These are phyloP conservation scores for Zosterops hypoxanthus DNA, from an alignment of 2,113 vertebrate species.

Conservation along the genomic window DNA sequence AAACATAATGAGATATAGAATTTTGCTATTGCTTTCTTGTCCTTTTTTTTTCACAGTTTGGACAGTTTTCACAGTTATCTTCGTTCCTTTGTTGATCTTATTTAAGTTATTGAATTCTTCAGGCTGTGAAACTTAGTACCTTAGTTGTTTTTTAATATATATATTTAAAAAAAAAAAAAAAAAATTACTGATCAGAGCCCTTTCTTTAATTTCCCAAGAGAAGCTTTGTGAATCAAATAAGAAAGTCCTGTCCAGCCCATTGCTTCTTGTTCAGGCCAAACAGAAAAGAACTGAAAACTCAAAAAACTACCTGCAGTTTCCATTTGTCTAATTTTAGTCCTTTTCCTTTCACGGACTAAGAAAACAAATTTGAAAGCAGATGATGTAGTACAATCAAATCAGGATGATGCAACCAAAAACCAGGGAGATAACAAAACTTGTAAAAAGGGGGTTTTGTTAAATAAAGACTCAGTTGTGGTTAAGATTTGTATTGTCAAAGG, in stretches of 20 bases:
- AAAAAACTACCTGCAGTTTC: not conserved
- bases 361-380: not conserved
- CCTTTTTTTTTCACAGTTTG: not conserved
- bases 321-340: not conserved
- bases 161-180: not conserved
- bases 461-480: not conserved
- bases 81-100: not conserved
- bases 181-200: not conserved
- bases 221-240: not conserved
- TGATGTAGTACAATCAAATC: not conserved
- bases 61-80: not conserved
- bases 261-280: not conserved
- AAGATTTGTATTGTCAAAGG: not conserved
- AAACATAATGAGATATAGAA: not conserved
- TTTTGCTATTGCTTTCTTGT: not conserved
- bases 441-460: not conserved
- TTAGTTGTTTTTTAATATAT: not conserved
- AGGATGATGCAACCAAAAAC: not conserved
- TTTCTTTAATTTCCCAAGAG: not conserved
- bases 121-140: not conserved
- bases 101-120: not conserved
- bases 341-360: not conserved
- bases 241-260: not conserved
- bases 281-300: not conserved
- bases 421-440: not conserved